Base-by-base conservation (phyloP, 2,113 vertebrate genomes). In the Edolisoma coerulescens region DNA sequence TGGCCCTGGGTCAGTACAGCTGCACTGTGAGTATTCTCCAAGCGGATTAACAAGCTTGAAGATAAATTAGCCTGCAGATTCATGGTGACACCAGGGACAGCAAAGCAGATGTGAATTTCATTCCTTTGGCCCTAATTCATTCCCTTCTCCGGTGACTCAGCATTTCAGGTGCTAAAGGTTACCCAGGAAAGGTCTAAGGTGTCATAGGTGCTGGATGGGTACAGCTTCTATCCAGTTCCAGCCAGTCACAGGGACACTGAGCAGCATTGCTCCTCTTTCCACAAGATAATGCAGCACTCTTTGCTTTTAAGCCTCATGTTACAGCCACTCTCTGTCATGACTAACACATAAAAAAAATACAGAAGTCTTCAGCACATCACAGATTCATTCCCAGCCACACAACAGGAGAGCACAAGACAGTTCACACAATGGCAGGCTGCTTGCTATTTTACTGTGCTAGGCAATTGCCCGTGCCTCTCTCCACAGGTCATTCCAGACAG, bases 51-150 rank as follows among this genome's bases (percentile, higher is more conserved):
- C 73, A 80, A 94, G 30, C 64, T 16, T 39, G 63, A 91, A 91
- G 84, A 89, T 61, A 95, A 91, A 87, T 93, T 82, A 93, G 59
- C 60, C 64, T 63, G 56, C 56, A 89, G 35, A 49, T 53, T 59
- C 23, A 21, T 13, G 12, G 68, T 49, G 84, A 75, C 89, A 87
- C 60, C 33, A 69, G 84, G 69, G 77, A 93, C 77, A 78, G 33
- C 56, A 91, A 91, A 70, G 42, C 52, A 93, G 89, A 82, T 71
- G 69, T 78, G 64, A 77, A 63, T 47, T 74, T 65, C 47, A 18
- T 52, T 80, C 71, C 64, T 82, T 30, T 53, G 41, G 35, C 20
- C 84, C 47, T 91, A 91, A 71, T 60, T 54, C 17, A 32, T 87
- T 82, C 78, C 44, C 53, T 87, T 68, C 32, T 79, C 74, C n/a